Percentiles rank a stretch among this genome's conserved stretches.
These are phyloP conservation scores for Ptychodera flava DNA, from an alignment of 35 echinoderm and acorn worm species.

Conservation along the genomic window DNA sequence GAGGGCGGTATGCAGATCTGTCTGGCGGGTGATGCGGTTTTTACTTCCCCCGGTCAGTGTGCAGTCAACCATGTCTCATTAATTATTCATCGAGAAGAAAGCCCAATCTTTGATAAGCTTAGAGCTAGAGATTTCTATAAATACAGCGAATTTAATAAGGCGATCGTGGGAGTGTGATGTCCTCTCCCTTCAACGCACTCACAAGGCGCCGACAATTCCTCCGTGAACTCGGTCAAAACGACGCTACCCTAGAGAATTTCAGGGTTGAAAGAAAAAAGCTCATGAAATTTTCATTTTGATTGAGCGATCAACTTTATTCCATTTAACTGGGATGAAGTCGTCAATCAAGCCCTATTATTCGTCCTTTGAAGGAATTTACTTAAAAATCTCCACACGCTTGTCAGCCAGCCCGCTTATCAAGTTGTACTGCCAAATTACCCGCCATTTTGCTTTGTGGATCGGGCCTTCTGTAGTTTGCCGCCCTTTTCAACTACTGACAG, in stretches of 20 bases:
- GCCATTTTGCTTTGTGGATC: neutral
- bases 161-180: neutral
- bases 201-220: neutral
- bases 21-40: too few relatives aligned
- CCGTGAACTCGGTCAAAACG: neutral
- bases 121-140: neutral
- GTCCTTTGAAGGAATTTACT: neutral
- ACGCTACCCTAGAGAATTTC: neutral
- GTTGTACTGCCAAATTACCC: neutral
- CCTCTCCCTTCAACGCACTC: neutral
- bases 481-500: neutral
- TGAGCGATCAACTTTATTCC: neutral
- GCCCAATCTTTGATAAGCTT: neutral
- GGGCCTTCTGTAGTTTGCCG: neutral
- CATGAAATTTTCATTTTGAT: conserved; percentile 2
- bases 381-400: neutral
- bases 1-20: too few relatives aligned
- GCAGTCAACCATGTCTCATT: too few relatives aligned
- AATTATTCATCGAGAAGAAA: neutral
- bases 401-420: neutral
- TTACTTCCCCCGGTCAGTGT: too few relatives aligned
- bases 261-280: neutral
- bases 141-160: neutral
- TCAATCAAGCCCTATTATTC: neutral
- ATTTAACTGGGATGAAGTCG: neutral